Percentiles rank a stretch among this genome's conserved stretches.
phyloP scores from a whole-genome alignment of 2,888 invertebrate genomes.

The Clusia tigrina region DNA sequence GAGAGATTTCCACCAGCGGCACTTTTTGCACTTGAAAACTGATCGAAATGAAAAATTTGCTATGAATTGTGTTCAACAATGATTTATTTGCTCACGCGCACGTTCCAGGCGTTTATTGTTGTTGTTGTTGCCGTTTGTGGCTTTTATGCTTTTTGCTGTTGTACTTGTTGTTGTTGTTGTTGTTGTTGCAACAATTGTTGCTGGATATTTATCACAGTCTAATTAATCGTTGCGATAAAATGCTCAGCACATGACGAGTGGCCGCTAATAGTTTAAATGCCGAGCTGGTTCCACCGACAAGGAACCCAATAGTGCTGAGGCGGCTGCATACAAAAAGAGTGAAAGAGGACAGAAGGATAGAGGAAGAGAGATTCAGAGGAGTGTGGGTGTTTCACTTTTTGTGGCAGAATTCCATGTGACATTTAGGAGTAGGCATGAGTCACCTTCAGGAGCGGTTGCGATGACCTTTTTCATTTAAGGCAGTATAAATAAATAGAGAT shows the following conservation, averaged over 20 bases:
- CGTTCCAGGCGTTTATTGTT: slow-evolving; percentile 31
- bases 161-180: slow-evolving; percentile 19
- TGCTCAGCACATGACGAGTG: slow-evolving; percentile 25
- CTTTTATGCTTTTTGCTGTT: too few relatives aligned
- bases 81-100: slow-evolving; percentile 63
- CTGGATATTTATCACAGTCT: slow-evolving; percentile 42
- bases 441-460: too few relatives aligned
- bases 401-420: too few relatives aligned
- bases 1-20: slow-evolving; percentile 49
- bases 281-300: background rate
- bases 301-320: background rate
- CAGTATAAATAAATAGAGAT: too few relatives aligned
- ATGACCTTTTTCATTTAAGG: too few relatives aligned
- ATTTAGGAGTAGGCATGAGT: too few relatives aligned
- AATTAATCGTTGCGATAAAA: slow-evolving; percentile 42
- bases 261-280: slow-evolving; percentile 26
- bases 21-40: slow-evolving; percentile 56
- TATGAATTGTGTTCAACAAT: slow-evolving; percentile 46
- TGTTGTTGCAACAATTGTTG: slow-evolving; percentile 15
- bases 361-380: too few relatives aligned
- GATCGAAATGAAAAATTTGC: slow-evolving; percentile 41
- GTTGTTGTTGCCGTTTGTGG: background rate
- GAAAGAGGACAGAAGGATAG: too few relatives aligned
- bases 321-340: too few relatives aligned
- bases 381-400: too few relatives aligned